Base-by-base conservation (phyloP, 1,140 invertebrate genomes). In the Plectrocnemia conspersa region DNA sequence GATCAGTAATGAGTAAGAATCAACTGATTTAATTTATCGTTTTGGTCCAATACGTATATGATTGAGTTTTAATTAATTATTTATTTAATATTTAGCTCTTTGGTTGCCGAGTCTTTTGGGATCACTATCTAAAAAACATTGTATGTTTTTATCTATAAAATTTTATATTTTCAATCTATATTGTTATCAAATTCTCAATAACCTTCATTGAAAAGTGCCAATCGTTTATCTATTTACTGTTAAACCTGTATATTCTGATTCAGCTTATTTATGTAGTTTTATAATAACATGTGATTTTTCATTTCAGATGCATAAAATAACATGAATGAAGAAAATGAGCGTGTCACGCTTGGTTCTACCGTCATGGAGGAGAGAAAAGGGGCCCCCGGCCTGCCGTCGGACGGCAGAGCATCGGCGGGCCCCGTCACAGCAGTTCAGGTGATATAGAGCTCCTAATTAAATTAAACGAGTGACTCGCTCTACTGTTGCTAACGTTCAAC, bases 281-380 rank as follows among this genome's bases (percentile, higher is more conserved):
- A 10, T 29, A 47, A 13, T 47, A 47, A 47, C 18, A 4, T 38
- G 15, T 18, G 7, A 35, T 46, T 54, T 33, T 38, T 46, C 21
- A 27, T 61, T 61, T 33, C 55, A 61, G 59, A 61, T 61, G 55
- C 49, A 38, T 54, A 61, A 61, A 56, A 61, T 61, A 61, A 56
- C 49, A 61, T 61, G 59, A 61, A 61, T 54, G 59, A 61, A 18
- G 57, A 61, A 54, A 61, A 61, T 61, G 59, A 61, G 38, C 40
- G 27, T 61, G 40, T 57, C 59, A 57, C 42, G 42, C 45, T 61
- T 40, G 59, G 59, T 35, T 49, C 59, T 36, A 47, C 49, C 46
- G 21, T 25, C 41, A 46, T n/a, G 50, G 59, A 52, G 41, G 53
- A 61, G 59, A 57, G 55, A 52, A 47, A 57, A 42, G 59, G 59